Evolutionary conservation across 2,113 vertebrate genomes (phyloP).

Genomic region (Campylomormyrus numenius): DNA sequence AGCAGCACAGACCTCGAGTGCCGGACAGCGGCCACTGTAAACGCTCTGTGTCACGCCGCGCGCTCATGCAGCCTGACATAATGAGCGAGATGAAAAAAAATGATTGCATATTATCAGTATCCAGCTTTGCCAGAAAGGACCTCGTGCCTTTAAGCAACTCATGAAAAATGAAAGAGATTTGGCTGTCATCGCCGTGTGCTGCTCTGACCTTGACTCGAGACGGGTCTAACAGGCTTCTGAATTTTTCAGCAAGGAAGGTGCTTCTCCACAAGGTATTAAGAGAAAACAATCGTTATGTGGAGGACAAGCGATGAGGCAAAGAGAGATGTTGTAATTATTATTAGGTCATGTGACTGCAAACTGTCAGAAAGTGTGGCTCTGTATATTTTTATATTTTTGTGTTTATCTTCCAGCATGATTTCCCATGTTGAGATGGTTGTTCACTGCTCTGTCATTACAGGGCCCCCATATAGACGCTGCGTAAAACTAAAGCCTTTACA

Average conservation of each 20-base stretch:
- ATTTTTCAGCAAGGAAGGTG: constrained; percentile 50
- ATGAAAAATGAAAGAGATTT: constrained; percentile 56
- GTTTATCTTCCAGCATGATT: constrained; percentile 19
- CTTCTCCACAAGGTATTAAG: constrained; percentile 42
- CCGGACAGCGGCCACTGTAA: constrained; percentile 39
- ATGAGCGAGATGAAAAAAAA: constrained; percentile 42
- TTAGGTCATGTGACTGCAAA: constrained; percentile 21
- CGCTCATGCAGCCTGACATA: constrained; percentile 38
- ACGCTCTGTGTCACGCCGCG: constrained; percentile 31
- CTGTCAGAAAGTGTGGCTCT: background rate
- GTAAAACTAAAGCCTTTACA: background rate
- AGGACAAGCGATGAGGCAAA: constrained; percentile 19
- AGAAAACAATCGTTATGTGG: constrained; percentile 38
- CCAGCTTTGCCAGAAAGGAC: constrained; percentile 40
- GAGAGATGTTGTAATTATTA: constrained; percentile 36
- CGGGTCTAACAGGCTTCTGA: constrained; percentile 44
- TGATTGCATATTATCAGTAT: constrained; percentile 39
- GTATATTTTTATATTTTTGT: background rate
- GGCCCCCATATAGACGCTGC: background rate
- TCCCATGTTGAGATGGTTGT: background rate
- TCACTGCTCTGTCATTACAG: background rate
- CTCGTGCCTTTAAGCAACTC: constrained; percentile 52
- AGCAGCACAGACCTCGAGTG: constrained; percentile 18
- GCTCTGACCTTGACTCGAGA: constrained; percentile 52
- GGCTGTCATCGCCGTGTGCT: constrained; percentile 45